Evolutionary conservation across 30 jellyfish, hydroid and myxozoan genomes (phyloP), one percentile per base, ranked within the genome.

Genomic region (Aurelia sp.): DNA sequence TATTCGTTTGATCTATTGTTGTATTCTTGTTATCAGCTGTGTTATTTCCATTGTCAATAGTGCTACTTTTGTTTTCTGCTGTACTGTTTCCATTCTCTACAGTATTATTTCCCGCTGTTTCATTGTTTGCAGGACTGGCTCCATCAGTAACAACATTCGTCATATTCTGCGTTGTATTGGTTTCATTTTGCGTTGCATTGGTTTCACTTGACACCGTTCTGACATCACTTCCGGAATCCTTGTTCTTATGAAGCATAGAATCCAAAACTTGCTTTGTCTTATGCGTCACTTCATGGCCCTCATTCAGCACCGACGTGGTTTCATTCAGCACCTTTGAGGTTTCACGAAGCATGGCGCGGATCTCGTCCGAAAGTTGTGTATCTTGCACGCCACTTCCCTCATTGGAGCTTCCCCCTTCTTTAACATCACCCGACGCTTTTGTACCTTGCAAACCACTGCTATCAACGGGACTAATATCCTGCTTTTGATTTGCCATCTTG

Each of bases 331-430:
- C 84, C 69, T 66, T 76, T 11, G 88, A 52, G 57, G 93, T 84
- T 73, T 84, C 82, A 15, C 68, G 93, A 22, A 84, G 75, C 93
- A 84, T 84, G 21, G 76, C 93, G 41, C 76, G 68, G 13, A 84
- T 74, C 16, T 84, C 93, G 21, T 84, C 93, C 3, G 88, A 51
- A 19, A 73, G 63, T 2, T 19, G 76, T 8, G 76, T n/a, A 16
- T 44, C 55, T 44, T 44, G 55, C 55, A 44, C 55, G 15, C 55
- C 55, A 44, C 55, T 44, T 44, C 55, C 55, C 11, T 24, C 63
- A 17, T 4, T 20, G 30, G 22, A 12, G 33, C 12, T 30, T 12
- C 35, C 62, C n/a, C 22, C 22, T 22, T 30, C 15, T n/a, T 5
- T 20, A 8, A 17, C 4, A 35, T 67, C 78, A 67, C 15, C 24